Conservation (phyloP, 2,797 vertebrate genomes). For the Neomorphus geoffroyi region DNA sequence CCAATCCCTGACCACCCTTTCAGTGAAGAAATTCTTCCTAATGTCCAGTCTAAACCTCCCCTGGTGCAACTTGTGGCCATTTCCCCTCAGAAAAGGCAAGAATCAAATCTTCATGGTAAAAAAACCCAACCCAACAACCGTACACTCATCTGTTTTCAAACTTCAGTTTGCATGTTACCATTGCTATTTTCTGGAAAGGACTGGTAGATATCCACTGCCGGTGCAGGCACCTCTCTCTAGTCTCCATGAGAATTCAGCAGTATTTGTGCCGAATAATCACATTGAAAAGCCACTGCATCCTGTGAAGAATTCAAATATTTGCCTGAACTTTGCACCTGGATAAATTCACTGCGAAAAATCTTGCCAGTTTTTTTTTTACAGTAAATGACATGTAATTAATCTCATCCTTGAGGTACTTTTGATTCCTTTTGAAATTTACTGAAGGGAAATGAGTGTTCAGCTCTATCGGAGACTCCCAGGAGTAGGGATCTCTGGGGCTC, state of each 20-base stretch:
- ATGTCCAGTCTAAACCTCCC: no score
- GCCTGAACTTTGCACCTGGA: background rate
- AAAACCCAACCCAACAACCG: rapidly evolving
- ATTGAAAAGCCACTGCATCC: background rate
- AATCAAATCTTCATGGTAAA: background rate
- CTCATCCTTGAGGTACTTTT: background rate
- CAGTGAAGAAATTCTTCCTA: no score
- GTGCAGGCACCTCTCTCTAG: background rate
- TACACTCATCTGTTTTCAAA: background rate
- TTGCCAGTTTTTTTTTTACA: background rate
- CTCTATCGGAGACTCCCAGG: background rate
- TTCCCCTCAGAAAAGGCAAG: no score
- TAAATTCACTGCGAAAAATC: background rate
- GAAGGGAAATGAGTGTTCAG: rapidly evolving
- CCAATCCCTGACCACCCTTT: no score
- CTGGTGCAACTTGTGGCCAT: no score
- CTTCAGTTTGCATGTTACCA: background rate
- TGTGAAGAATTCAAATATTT: background rate
- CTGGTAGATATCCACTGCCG: background rate
- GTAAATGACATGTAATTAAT: background rate
- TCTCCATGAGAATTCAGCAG: background rate
- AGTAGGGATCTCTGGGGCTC: background rate
- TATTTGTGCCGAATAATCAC: background rate
- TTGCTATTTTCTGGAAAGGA: background rate
- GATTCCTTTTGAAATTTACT: background rate